phyloP scores from a whole-genome alignment of 2,888 invertebrate species.

The Epiperipatus broadwayi region DNA sequence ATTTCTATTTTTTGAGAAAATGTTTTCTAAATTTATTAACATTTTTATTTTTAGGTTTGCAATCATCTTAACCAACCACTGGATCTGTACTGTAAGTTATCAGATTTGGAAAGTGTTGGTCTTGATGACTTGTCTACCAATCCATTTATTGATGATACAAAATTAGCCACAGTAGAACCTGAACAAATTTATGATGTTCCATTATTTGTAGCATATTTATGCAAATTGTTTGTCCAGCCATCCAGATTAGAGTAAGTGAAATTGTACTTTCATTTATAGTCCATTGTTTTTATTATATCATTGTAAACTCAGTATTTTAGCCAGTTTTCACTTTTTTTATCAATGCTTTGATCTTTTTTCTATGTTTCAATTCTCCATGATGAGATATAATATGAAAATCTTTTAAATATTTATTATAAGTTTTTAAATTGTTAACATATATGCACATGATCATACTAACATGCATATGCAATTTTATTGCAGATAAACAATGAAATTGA shows the following conservation, averaged over 20 bases:
- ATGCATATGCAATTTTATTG: no score
- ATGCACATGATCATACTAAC: no score
- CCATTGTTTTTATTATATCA: no score
- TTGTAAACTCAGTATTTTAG: slow-evolving; percentile 16
- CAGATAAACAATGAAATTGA: no score
- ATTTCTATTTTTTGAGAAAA: no score
- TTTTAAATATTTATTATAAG: no score
- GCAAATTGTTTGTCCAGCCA: slow-evolving; percentile 51
- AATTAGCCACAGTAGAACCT: slow-evolving; percentile 49
- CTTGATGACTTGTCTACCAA: no score
- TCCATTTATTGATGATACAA: slow-evolving; percentile 52
- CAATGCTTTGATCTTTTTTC: no score
- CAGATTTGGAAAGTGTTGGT: slow-evolving; percentile 44
- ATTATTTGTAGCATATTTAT: slow-evolving; percentile 57
- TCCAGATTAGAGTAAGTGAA: slow-evolving; percentile 48
- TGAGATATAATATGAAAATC: no score
- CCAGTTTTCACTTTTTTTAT: background rate
- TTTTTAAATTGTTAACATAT: no score
- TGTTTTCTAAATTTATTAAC: background rate
- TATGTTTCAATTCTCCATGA: no score
- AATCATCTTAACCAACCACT: slow-evolving; percentile 58
- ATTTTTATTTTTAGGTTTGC: slow-evolving; percentile 36
- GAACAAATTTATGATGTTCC: slow-evolving; percentile 55
- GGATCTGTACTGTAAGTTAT: slow-evolving; percentile 51
- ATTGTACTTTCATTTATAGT: slow-evolving; percentile 17